Evolutionary conservation across 2,113 vertebrate species (phyloP).

Genomic region (Microcebus murinus): DNA sequence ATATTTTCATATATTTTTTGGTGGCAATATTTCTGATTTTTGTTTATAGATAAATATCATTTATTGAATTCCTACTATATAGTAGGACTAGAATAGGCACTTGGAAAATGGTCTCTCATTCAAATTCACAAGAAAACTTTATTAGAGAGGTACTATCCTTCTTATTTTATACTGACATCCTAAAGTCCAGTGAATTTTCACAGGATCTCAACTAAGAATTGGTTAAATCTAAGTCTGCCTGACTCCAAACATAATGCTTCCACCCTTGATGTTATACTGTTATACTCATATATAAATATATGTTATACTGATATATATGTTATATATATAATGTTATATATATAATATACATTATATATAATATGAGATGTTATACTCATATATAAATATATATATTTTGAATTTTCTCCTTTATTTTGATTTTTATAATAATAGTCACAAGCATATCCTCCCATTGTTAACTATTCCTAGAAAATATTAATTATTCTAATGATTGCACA

Average conservation of each 20-base stretch:
- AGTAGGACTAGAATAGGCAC: not conserved
- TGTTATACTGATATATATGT: no score
- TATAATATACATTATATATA: no score
- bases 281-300: not conserved
- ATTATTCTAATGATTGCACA: not conserved
- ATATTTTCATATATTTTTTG: not conserved
- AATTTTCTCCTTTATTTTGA: not conserved
- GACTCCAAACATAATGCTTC: not conserved
- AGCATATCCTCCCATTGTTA: not conserved
- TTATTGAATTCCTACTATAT: not conserved
- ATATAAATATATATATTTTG: not conserved
- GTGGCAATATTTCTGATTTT: not conserved
- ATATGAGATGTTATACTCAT: not conserved
- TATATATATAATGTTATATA: no score
- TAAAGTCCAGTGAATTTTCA: not conserved
- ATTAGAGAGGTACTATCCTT: not conserved
- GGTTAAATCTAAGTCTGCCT: not conserved
- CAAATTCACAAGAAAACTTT: not conserved
- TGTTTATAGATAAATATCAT: not conserved
- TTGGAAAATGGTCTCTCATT: not conserved
- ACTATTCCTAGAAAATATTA: not conserved
- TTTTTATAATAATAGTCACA: not conserved
- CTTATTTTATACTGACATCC: not conserved
- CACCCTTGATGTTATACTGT: not conserved
- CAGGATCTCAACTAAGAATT: not conserved